Evolutionary conservation across 2,888 invertebrate genomes (phyloP), one percentile per base, ranked within the genome.

Genomic region (Celastrina argiolus): DNA sequence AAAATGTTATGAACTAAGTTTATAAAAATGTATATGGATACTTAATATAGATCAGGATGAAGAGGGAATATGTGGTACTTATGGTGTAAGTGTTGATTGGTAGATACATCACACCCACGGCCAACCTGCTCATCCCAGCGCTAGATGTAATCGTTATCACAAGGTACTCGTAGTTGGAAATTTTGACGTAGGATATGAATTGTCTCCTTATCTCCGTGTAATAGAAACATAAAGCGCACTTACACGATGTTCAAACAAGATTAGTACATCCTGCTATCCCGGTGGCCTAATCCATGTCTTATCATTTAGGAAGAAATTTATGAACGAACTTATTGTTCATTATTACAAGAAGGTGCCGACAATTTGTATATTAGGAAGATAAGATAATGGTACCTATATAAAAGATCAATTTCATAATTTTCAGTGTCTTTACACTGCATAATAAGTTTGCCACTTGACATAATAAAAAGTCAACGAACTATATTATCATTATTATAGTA

Each of bases 221-320:
- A 74, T 74, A 73, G 71, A 67, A 69, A 69, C 70, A 70, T 64
- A 71, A 71, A 78, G 71, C 80, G 81, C 78, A 78, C 74, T 80
- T 77, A 75, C 75, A 76, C 75, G 74, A 75, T 78, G 77, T 78
- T 78, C 80, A 86, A 84, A 87, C 85, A 87, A 84, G 88, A 89
- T 89, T 89, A 89, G 73, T 79, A 83, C 88, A 86, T 90, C 90
- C 90, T 90, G 90, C 87, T 75, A 75, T 83, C 84, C 83, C 81
- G 90, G 90, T 90, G 90, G 89, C 77, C 88, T 85, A 79, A 87
- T 85, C 83, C 76, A 78, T 66, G 70, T 75, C 80, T 89, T 88
- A 90, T 89, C 88, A 81, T 71, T 71, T 76, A 81, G 78, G 78
- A 80, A 78, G 61, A 85, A 82, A 85, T 85, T 84, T 87, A 88